phyloP scores from a whole-genome alignment of 2,888 invertebrate genomes.

The Xestoiulus laeticollis region DNA sequence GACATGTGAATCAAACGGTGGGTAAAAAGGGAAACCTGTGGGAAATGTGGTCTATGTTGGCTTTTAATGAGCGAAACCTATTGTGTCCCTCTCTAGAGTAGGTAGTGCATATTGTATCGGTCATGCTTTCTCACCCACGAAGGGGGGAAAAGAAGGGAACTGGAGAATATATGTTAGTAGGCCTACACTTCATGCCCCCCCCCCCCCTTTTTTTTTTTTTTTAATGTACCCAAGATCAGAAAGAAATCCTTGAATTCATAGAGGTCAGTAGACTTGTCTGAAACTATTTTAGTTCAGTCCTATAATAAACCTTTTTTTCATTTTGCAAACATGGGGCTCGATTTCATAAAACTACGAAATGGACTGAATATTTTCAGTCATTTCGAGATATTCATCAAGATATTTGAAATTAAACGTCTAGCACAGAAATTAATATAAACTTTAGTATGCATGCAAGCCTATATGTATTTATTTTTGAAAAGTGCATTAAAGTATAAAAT shows the following conservation, averaged over 20 bases:
- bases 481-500: too few relatives aligned
- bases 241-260: too few relatives aligned
- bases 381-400: too few relatives aligned
- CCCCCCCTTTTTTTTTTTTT: too few relatives aligned
- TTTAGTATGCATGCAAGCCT: too few relatives aligned
- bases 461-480: too few relatives aligned
- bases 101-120: not conserved
- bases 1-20: not conserved
- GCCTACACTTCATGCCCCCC: not conserved
- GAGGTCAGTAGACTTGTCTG: not conserved
- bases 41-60: not conserved
- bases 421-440: too few relatives aligned
- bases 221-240: not conserved
- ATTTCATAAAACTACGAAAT: too few relatives aligned
- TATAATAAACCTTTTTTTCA: not conserved
- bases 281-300: not conserved
- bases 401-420: too few relatives aligned
- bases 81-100: not conserved
- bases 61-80: not conserved
- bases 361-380: too few relatives aligned
- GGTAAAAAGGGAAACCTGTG: not conserved
- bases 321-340: too few relatives aligned
- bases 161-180: not conserved
- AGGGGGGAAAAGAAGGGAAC: not conserved
- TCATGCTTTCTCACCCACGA: not conserved